Percentiles rank a stretch among this genome's conserved stretches.
Evolutionary conservation across 2,113 vertebrate genomes (phyloP).

Genomic region (Leucosticte australis): DNA sequence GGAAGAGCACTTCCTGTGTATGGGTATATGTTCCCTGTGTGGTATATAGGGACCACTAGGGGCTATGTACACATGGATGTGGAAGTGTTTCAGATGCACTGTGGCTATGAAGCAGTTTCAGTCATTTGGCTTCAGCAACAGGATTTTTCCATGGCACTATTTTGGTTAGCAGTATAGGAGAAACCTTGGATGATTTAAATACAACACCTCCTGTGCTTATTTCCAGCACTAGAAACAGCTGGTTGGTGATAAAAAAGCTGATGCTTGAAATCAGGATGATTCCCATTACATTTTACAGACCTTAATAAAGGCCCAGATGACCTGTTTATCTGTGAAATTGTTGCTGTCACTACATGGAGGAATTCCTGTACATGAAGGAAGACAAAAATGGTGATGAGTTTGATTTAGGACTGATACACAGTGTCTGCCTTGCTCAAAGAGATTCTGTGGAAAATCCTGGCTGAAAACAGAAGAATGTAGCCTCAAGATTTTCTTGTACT

Average conservation of each 20-base stretch:
- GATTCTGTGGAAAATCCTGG: background rate
- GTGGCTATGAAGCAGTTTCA: background rate
- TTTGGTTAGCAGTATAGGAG: background rate
- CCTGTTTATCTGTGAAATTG: background rate
- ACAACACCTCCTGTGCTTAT: background rate
- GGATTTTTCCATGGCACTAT: background rate
- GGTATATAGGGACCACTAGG: background rate
- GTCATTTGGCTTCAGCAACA: background rate
- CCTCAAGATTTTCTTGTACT: background rate
- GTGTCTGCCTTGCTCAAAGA: background rate
- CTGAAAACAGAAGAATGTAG: background rate
- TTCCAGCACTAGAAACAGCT: background rate
- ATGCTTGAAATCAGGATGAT: background rate
- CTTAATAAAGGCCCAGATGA: background rate
- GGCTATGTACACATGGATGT: background rate
- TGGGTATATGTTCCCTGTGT: background rate
- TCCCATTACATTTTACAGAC: background rate
- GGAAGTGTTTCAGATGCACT: background rate
- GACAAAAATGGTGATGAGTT: background rate
- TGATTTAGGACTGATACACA: background rate
- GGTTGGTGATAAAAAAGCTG: background rate
- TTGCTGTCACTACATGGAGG: background rate
- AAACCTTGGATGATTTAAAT: background rate
- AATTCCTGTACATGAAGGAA: background rate
- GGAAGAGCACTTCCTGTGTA: background rate